Conservation (phyloP, 2,797 vertebrate genomes). For the Mallotus villosus region DNA sequence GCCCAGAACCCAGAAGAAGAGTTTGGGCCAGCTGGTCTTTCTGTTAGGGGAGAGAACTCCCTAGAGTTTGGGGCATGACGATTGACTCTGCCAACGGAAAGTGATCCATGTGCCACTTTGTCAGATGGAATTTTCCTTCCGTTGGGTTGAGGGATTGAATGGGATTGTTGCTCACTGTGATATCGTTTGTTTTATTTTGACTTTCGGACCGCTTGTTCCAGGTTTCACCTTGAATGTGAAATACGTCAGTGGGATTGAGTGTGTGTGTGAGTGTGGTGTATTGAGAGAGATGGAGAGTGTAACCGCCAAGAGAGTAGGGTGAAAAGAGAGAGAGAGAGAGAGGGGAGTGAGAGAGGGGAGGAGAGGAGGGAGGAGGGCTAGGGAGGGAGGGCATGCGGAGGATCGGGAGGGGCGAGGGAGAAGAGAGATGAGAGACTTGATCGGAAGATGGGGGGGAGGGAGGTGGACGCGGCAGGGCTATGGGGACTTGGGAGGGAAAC, state of each 20-base stretch:
- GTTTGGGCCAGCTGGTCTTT: constrained; percentile 26
- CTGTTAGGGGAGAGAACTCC: background rate
- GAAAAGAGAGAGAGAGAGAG: constrained; percentile 40
- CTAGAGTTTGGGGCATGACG: background rate
- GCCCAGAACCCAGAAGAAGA: constrained; percentile 33
- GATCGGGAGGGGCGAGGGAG: too few relatives aligned
- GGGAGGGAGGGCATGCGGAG: too few relatives aligned
- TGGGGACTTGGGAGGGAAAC: too few relatives aligned
- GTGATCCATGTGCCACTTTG: background rate
- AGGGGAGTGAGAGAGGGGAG: constrained; percentile 48
- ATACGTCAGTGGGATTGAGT: background rate
- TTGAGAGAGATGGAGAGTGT: constrained; percentile 9
- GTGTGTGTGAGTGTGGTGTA: background rate
- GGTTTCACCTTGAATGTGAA: background rate
- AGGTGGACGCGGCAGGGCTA: too few relatives aligned
- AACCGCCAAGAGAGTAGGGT: constrained; percentile 20
- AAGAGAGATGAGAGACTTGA: too few relatives aligned
- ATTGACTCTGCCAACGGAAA: background rate
- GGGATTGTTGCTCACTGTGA: background rate
- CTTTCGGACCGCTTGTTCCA: too few relatives aligned
- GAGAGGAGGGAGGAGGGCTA: background rate
- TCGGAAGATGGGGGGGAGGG: too few relatives aligned
- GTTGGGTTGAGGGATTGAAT: too few relatives aligned
- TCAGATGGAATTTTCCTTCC: too few relatives aligned
- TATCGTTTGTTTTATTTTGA: background rate